Evolutionary conservation across 2,888 invertebrate species (phyloP), one percentile per base, ranked within the genome.

Genomic region (Cephus rjabovi): DNA sequence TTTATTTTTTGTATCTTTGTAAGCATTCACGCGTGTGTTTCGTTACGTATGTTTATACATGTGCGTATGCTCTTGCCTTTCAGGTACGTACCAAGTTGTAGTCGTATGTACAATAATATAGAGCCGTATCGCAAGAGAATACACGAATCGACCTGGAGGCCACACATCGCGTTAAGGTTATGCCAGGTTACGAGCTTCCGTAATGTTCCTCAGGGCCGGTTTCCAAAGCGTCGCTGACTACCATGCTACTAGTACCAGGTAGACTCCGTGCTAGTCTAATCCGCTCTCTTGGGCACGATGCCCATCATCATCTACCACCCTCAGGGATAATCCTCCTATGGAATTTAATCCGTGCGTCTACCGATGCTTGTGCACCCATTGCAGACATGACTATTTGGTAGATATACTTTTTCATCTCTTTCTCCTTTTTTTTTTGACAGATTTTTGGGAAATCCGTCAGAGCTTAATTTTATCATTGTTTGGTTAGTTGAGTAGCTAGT

Each of bases 141-240:
- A 74, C 78, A 76, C 76, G 71, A 34, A 83, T 85, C 80, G 77
- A 77, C 71, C 75, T 56, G 33, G 37, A 34, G 79, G 75, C 77
- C 77, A 69, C 74, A 80, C 78, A 74, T 40, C 56, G 70, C 69
- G 82, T 75, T 79, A 73, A 80, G 74, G 76, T 56, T 56, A 56
- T 23, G 56, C 56, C 56, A 9, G 56, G 56, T 56, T 56, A 56
- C 56, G 23, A 56, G 56, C 56, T 56, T 56, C 56, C 56, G 56
- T 56, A 56, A 56, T 56, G 2, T 23, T 56, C 56, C 23, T 23
- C 56, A 23, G 56, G 56, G 56, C 56, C 23, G 56, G 23, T 56
- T 40, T 56, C 23, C 23, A 56, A 56, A 56, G 56, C 56, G 56
- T 23, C 23, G 56, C 56, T 56, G 56, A 56, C 56, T 56, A 56